phyloP scores from a whole-genome alignment of 2,888 invertebrate genomes.

The Stenurella melanura region DNA sequence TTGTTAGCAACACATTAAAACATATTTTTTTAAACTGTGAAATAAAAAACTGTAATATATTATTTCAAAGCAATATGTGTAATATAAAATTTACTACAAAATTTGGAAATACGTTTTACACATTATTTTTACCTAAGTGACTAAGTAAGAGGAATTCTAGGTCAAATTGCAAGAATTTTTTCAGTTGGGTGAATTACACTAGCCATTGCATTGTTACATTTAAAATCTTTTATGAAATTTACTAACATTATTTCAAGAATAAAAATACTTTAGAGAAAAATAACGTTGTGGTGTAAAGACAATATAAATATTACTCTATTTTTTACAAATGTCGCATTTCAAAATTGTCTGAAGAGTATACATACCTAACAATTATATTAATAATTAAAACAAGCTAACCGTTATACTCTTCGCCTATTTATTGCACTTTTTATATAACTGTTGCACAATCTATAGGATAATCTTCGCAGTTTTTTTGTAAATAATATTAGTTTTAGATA shows the following conservation, averaged over 20 bases:
- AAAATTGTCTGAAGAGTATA: no score
- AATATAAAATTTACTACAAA: background rate
- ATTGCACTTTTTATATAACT: no score
- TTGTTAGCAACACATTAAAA: background rate
- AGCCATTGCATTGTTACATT: background rate
- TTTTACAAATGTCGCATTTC: no score
- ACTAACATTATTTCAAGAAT: background rate
- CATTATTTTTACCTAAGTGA: background rate
- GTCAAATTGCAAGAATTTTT: slow-evolving; percentile 1
- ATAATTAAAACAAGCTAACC: no score
- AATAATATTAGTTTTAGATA: no score
- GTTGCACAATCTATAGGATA: no score
- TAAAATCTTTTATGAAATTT: background rate
- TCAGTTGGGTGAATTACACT: background rate
- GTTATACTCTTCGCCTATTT: no score
- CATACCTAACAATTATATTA: no score
- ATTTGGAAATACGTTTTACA: background rate
- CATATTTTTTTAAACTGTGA: background rate
- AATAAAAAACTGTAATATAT: background rate
- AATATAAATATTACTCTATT: no score
- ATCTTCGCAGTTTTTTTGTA: no score
- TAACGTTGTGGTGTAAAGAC: no score
- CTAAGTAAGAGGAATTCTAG: background rate
- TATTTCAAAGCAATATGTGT: background rate
- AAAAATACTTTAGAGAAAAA: no score